Evolutionary conservation across 2,113 vertebrate genomes (phyloP).

Genomic region (Antechinus stuartii): DNA sequence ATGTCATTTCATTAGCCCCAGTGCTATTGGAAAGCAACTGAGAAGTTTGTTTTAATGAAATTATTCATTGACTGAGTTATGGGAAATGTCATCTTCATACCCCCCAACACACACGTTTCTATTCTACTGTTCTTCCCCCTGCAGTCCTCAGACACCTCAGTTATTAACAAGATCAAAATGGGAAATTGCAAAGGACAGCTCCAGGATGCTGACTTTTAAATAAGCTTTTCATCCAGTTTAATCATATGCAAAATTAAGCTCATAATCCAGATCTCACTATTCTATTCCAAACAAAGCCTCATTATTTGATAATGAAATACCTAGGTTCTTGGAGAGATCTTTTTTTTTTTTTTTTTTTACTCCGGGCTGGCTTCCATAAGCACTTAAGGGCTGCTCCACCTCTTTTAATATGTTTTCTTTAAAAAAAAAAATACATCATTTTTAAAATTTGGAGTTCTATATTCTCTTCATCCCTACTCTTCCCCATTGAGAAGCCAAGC

Average conservation of each 20-base stretch:
- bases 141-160: constrained; percentile 10
- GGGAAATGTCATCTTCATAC: not conserved
- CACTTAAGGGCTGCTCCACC: constrained; percentile 13
- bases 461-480: not conserved
- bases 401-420: constrained; percentile 19
- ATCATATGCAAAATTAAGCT: constrained; percentile 54
- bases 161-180: constrained; percentile 62
- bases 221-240: constrained; percentile 65
- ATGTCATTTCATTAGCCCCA: not conserved
- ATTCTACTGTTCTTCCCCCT: not conserved
- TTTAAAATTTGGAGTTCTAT: constrained; percentile 29
- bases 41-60: not conserved
- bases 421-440: not conserved
- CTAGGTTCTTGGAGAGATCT: constrained; percentile 61
- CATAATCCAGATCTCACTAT: constrained; percentile 28
- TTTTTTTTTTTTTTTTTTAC: constrained; percentile 31
- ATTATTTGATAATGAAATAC: constrained; percentile 64
- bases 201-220: constrained; percentile 60
- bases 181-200: constrained; percentile 39
- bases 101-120: not conserved
- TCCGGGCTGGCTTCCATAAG: constrained; percentile 57
- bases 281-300: constrained; percentile 78
- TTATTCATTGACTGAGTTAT: not conserved
- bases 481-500: not conserved
- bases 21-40: not conserved